Percentiles rank a stretch among this genome's conserved stretches.
Conservation (phyloP, 2,888 invertebrate genomes). For the Protophormia terraenovae region DNA sequence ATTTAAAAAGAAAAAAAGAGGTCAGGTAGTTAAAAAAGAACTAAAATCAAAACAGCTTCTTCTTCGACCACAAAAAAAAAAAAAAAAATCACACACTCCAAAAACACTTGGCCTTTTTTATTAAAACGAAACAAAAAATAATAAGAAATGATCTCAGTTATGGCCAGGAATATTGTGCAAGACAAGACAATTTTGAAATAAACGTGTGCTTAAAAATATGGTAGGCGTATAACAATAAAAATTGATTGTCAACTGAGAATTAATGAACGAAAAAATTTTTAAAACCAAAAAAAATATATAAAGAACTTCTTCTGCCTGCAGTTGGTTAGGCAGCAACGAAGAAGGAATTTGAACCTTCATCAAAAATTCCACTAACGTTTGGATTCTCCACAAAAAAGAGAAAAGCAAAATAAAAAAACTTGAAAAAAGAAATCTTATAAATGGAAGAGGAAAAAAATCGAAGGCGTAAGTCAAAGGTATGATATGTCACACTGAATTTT, state of each 20-base stretch:
- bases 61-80: too few relatives aligned
- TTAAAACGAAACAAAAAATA: too few relatives aligned
- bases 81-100: background rate
- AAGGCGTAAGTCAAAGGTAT: conserved; percentile 67
- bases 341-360: conserved; percentile 58
- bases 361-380: conserved; percentile 63
- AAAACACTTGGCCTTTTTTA: conserved; percentile 13
- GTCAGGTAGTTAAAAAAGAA: conserved; percentile 54
- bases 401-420: background rate
- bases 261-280: conserved; percentile 37
- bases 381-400: background rate
- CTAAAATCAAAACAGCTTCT: background rate
- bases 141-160: conserved; percentile 4
- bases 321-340: background rate
- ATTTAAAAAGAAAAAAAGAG: conserved; percentile 28
- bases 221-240: conserved; percentile 65
- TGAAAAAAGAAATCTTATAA: conserved; percentile 42
- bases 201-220: conserved; percentile 60
- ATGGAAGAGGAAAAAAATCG: background rate
- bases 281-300: background rate
- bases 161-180: background rate
- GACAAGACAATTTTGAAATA: conserved; percentile 44
- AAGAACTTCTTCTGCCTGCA: too few relatives aligned
- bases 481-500: conserved; percentile 65
- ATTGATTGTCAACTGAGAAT: conserved; percentile 60